Evolutionary conservation across 2,888 invertebrate genomes (phyloP).

Genomic region (Amorpha juglandis): DNA sequence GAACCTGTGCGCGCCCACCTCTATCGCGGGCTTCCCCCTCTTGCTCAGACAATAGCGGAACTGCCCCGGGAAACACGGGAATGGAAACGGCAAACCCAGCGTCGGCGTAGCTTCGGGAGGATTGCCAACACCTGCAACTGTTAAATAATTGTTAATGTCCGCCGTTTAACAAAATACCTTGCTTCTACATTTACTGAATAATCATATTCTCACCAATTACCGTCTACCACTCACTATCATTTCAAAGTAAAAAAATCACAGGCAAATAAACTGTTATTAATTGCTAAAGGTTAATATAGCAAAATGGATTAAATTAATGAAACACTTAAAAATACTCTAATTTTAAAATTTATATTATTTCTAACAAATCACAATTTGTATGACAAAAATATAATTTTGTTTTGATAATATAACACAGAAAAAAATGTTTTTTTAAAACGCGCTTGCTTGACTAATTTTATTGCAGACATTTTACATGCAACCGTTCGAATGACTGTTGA

Average conservation of each 20-base stretch:
- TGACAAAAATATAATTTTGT: conserved; percentile 5
- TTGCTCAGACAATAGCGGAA: conserved; percentile 80
- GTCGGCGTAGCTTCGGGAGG: conserved; percentile 67
- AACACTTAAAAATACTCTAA: not conserved
- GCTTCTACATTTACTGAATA: not conserved
- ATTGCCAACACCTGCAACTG: conserved; percentile 69
- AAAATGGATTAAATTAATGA: not conserved
- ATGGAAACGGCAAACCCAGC: conserved; percentile 76
- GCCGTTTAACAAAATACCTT: conserved; percentile 13
- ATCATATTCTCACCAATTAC: not conserved
- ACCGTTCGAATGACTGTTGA: not conserved
- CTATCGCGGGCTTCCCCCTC: conserved; percentile 78
- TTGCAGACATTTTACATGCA: conserved; percentile 2
- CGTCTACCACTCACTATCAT: not conserved
- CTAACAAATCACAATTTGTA: conserved; percentile 10
- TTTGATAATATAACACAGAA: not conserved
- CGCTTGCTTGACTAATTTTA: not conserved
- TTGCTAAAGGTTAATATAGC: too few relatives aligned
- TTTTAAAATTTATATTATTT: not conserved
- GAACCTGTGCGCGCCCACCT: conserved; percentile 79
- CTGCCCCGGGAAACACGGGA: conserved; percentile 79
- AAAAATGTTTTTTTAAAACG: not conserved
- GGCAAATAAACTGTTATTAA: too few relatives aligned
- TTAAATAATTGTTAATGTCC: conserved; percentile 46
- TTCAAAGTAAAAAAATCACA: not conserved